Percentiles rank a stretch among this genome's conserved stretches.
These are phyloP conservation scores for Anastrepha obliqua DNA, from an alignment of 1,140 invertebrate species.

Conservation along the genomic window DNA sequence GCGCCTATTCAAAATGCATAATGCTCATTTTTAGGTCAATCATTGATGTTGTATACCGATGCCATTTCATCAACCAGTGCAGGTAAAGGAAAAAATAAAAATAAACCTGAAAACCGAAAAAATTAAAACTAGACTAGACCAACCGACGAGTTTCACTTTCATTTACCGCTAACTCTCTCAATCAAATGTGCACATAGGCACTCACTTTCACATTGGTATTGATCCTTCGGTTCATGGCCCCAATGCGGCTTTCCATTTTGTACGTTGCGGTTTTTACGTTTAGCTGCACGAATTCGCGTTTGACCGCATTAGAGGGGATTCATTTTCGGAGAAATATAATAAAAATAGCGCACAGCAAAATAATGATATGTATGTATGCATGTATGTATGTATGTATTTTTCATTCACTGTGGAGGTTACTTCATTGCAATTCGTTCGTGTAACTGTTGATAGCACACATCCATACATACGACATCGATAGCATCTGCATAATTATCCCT, in stretches of 20 bases:
- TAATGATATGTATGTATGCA: neutral
- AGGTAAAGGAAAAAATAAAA: neutral
- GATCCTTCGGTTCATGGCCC: conserved; percentile 44
- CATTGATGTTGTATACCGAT: neutral
- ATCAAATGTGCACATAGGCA: neutral
- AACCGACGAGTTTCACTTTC: conserved; percentile 40
- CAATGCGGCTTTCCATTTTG: conserved; percentile 34
- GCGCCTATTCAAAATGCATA: neutral
- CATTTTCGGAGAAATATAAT: conserved; percentile 33
- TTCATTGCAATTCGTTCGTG: neutral
- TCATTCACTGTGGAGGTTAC: neutral
- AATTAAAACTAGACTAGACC: conserved; percentile 35
- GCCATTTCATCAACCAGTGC: conserved; percentile 34
- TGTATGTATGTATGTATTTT: neutral
- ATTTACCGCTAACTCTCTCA: neutral
- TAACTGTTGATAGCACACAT: neutral
- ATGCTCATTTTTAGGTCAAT: conserved; percentile 34
- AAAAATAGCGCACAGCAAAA: neutral
- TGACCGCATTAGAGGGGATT: conserved; percentile 28
- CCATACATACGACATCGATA: neutral
- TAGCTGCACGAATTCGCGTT: conserved; percentile 14
- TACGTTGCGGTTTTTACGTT: conserved; percentile 36
- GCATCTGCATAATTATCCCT: neutral
- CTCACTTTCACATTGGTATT: neutral
- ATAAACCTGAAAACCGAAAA: neutral